Percentiles rank a stretch among this genome's conserved stretches.
Conservation (phyloP, 2,888 invertebrate species). For the Caenorhabditis macrosperma region DNA sequence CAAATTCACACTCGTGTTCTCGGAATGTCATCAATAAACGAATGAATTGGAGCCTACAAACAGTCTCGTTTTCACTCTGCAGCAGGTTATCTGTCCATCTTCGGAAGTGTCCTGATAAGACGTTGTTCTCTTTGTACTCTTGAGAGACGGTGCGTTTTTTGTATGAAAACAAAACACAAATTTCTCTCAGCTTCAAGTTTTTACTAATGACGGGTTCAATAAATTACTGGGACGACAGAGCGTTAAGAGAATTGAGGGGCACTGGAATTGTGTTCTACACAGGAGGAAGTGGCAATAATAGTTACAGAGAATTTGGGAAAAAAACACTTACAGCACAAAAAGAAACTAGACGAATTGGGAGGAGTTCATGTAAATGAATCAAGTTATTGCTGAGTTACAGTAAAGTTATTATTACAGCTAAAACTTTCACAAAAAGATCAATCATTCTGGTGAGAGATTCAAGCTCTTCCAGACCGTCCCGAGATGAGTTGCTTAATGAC, state of each 20-base stretch:
- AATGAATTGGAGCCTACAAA: not conserved
- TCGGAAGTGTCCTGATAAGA: not conserved
- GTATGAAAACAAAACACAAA: not conserved
- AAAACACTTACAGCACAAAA: not conserved
- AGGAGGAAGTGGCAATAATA: constrained; percentile 10
- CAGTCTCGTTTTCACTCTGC: too few species aligned
- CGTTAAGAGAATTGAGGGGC: not conserved
- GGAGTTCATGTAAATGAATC: constrained; percentile 13
- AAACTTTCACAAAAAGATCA: constrained; percentile 19
- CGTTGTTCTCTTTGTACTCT: not conserved
- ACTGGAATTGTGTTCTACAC: constrained; percentile 51
- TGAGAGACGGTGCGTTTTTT: too few species aligned
- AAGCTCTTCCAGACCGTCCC: constrained; percentile 61
- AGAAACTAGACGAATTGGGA: not conserved
- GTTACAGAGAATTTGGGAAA: constrained; percentile 20
- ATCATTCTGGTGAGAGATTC: constrained; percentile 9
- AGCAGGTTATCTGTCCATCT: not conserved
- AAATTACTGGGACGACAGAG: constrained; percentile 24
- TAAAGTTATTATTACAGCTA: constrained; percentile 40
- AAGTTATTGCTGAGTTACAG: constrained; percentile 41
- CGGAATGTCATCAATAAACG: too few species aligned
- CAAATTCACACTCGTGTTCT: too few species aligned
- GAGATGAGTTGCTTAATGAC: constrained; percentile 75
- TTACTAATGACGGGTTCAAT: constrained; percentile 22
- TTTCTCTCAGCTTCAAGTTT: not conserved